These are phyloP conservation scores for Stichopus chloronotus DNA, from an alignment of 35 echinoderm and acorn worm genomes.

Conservation along the genomic window DNA sequence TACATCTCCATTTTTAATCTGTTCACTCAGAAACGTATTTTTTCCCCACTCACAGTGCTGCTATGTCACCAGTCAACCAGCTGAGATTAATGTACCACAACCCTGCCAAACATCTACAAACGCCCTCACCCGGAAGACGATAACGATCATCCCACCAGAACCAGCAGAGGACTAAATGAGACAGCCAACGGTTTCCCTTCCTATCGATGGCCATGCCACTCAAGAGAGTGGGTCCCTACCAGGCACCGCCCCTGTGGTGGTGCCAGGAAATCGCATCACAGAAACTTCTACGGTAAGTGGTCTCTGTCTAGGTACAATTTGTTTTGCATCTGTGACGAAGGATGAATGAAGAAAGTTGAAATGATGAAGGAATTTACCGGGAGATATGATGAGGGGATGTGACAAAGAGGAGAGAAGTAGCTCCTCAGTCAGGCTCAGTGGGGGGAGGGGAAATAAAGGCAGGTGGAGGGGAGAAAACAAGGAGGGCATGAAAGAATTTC, in stretches of 20 bases:
- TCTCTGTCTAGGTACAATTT: neutral
- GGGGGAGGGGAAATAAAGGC: no score
- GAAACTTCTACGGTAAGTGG: conserved; percentile 1
- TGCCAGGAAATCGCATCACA: conserved; percentile 21
- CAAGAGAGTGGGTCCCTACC: conserved; percentile 43
- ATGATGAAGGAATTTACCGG: no score
- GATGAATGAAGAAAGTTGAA: no score
- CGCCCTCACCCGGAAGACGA: neutral
- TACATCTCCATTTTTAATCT: neutral
- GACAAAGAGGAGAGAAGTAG: no score
- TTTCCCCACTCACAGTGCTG: conserved; percentile 18
- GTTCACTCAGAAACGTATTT: neutral
- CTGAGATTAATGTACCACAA: conserved; percentile 22
- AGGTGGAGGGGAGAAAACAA: no score
- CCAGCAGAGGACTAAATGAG: conserved; percentile 21
- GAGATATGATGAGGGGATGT: no score
- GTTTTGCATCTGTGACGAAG: neutral
- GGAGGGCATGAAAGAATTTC: no score
- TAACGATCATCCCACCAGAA: conserved; percentile 14
- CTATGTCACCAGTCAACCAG: conserved; percentile 34
- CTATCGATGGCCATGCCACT: conserved; percentile 35
- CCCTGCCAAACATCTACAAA: conserved; percentile 29
- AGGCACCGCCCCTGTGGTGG: conserved; percentile 26
- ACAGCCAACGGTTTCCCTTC: conserved; percentile 24
- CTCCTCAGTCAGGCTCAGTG: no score